phyloP scores from a whole-genome alignment of 2,888 invertebrate genomes.

The Hirtodrosophila alboralis region DNA sequence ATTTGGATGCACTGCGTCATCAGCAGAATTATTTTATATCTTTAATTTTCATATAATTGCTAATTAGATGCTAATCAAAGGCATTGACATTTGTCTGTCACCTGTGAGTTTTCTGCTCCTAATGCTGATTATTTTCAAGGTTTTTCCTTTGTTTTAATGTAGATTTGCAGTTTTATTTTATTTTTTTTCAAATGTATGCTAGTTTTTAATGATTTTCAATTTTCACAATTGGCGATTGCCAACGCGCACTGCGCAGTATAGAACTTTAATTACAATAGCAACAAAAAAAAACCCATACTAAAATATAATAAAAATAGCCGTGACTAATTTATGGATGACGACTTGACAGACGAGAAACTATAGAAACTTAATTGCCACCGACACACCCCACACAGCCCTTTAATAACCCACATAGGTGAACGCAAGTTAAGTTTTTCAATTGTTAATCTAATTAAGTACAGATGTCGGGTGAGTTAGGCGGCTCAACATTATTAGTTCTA shows the following conservation, averaged over 20 bases:
- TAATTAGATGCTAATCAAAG: constrained; percentile 30
- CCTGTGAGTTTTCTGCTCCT: constrained; percentile 12
- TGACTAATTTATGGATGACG: constrained; percentile 45
- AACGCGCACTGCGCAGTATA: constrained; percentile 12
- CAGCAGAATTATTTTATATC: too few species aligned
- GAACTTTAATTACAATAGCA: constrained; percentile 1
- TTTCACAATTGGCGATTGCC: constrained; percentile 5
- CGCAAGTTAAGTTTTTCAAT: constrained; percentile 6
- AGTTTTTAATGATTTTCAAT: not conserved
- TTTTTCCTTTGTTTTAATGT: constrained; percentile 7
- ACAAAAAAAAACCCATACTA: not conserved
- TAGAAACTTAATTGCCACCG: constrained; percentile 37
- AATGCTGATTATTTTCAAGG: constrained; percentile 16
- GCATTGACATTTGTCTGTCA: constrained; percentile 11
- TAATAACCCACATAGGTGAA: not conserved
- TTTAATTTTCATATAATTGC: constrained; percentile 8
- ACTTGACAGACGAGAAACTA: constrained; percentile 19
- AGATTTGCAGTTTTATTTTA: constrained; percentile 10
- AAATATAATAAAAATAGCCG: constrained; percentile 11
- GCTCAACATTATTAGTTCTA: too few species aligned
- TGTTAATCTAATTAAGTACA: constrained; percentile 19
- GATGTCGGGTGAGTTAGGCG: too few species aligned
- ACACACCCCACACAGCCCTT: constrained; percentile 4
- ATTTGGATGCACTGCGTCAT: constrained; percentile 10
- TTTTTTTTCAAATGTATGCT: not conserved